Base-by-base conservation (phyloP, 2,797 vertebrate species). In the Balearica regulorum region DNA sequence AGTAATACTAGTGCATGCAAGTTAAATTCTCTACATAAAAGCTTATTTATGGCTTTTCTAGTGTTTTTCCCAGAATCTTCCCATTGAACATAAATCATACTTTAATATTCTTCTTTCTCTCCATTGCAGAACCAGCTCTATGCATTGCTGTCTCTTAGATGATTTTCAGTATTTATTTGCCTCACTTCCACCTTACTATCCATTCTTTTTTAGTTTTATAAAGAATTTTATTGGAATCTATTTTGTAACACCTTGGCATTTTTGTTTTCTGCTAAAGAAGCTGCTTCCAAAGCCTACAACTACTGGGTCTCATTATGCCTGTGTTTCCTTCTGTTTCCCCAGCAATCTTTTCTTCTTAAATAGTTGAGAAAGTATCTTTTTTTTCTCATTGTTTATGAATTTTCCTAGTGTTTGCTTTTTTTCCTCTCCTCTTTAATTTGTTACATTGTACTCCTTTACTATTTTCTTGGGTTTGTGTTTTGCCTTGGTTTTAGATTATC, bases 301-400 rank as follows among this genome's bases (percentile, higher is more conserved):
- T 33, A 16, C 25, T 62, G 16, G 0, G 3, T 62, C 39, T 81
- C 13, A 1, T 49, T 80, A 37, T 16, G 11, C 5, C 17, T 55
- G 2, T 35, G 73, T 78, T 87, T 75, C 19, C 7, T 68, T 71
- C 31, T 75, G 4, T 53, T 89, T 89, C 16, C 9, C 1, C 12
- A 33, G 10, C 0, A 10, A 6, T 29, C 3, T 8, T 6, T 44
- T 48, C 53, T 57, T 37, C 6, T 58, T 25, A n/a, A 48, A 29
- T 16, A 51, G 8, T 41, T 53, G 24, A 37, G 5, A 53, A 2
- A 19, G 19, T 10, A 13, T 29, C 0, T 77, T 1, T 57, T 71
- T 48, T 72, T 28, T n/a, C 11, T 76, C 7, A 66, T 25, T 78
- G 3, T 29, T 70, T 57, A 10, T 39, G 51, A 24, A 11, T 72